Percentiles rank a stretch among this genome's conserved stretches.
phyloP scores from a whole-genome alignment of 2,888 invertebrate genomes.

The Amphipyra tragopoginis region DNA sequence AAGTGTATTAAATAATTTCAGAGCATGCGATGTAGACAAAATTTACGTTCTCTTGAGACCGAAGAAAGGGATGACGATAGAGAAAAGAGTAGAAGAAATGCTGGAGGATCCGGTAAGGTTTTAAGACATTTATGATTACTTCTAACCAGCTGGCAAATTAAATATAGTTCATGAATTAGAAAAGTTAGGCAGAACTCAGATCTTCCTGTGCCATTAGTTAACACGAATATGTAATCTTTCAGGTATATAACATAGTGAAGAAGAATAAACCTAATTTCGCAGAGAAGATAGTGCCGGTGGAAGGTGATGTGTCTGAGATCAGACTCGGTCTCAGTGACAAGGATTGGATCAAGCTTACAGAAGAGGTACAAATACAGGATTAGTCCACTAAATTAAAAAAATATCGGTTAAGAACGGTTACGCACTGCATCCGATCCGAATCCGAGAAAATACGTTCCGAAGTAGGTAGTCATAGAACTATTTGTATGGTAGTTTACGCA shows the following conservation, averaged over 20 bases:
- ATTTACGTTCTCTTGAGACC: slow-evolving; percentile 58
- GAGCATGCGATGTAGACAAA: slow-evolving; percentile 57
- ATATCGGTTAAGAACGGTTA: too few species aligned
- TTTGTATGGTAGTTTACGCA: too few species aligned
- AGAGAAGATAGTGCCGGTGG: slow-evolving; percentile 56
- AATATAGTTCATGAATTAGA: too few species aligned
- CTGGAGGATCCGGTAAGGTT: slow-evolving; percentile 61
- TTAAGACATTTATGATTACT: too few species aligned
- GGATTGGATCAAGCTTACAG: slow-evolving; percentile 53
- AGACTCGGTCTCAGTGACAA: slow-evolving; percentile 61
- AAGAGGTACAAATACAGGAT: slow-evolving; percentile 60
- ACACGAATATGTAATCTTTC: background rate
- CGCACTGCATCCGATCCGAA: too few species aligned
- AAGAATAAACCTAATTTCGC: slow-evolving; percentile 60
- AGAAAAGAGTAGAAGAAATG: slow-evolving; percentile 56
- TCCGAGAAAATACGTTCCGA: too few species aligned
- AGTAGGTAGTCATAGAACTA: too few species aligned
- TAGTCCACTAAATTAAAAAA: too few species aligned
- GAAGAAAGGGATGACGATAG: slow-evolving; percentile 54
- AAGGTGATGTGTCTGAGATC: slow-evolving; percentile 62
- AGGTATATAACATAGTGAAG: slow-evolving; percentile 62
- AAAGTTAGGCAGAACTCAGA: too few species aligned
- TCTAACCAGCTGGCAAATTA: too few species aligned
- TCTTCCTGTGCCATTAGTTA: too few species aligned
- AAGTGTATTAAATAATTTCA: slow-evolving; percentile 86